These are phyloP conservation scores for Chamaetylas fuelleborni DNA, from an alignment of 2,113 vertebrate genomes.

Conservation along the genomic window DNA sequence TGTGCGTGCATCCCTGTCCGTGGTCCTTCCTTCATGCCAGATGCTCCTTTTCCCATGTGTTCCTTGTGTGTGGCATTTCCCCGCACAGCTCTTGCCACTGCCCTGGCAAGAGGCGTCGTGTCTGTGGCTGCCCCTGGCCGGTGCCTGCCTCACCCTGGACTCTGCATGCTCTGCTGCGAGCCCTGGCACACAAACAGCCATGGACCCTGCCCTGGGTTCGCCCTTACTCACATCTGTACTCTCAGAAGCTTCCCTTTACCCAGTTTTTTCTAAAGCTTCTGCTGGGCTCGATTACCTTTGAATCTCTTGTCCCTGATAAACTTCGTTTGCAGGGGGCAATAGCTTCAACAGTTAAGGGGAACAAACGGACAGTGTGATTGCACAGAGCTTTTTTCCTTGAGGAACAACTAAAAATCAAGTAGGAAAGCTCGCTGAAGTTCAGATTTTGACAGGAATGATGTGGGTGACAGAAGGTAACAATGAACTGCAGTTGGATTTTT, in stretches of 20 bases:
- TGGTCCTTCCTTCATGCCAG: background rate
- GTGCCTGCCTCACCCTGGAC: accelerated
- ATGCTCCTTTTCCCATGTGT: background rate
- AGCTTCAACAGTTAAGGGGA: background rate
- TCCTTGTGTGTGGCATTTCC: background rate
- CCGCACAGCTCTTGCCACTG: background rate
- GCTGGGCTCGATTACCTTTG: background rate
- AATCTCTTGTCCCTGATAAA: background rate
- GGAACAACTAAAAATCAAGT: background rate
- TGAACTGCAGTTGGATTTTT: background rate
- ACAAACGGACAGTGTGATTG: background rate
- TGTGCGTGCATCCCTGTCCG: background rate
- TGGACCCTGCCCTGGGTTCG: background rate
- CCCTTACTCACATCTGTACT: background rate
- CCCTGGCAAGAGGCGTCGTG: background rate
- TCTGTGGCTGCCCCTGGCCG: background rate
- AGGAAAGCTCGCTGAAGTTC: background rate
- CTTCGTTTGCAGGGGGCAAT: background rate
- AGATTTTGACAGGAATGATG: background rate
- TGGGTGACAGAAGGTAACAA: background rate
- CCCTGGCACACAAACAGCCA: background rate
- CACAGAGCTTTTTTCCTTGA: constrained; percentile 21
- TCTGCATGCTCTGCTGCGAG: background rate
- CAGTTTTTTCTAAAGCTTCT: background rate
- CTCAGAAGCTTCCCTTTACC: background rate